Base-by-base conservation (phyloP, 2,113 vertebrate genomes). In the Nerophis ophidion region DNA sequence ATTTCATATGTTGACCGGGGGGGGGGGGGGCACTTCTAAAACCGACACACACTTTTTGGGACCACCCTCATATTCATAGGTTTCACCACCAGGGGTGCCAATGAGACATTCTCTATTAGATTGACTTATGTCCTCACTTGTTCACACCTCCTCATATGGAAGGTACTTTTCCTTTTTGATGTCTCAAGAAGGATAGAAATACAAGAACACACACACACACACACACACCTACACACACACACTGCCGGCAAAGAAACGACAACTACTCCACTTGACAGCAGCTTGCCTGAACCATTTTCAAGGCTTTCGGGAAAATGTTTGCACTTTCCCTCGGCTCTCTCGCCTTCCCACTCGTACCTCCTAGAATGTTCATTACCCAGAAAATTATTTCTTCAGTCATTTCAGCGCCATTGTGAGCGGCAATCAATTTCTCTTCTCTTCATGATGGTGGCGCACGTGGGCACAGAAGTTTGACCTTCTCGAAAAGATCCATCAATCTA, bases 401-500 rank as follows among this genome's bases (percentile, higher is more conserved):
- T 91, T 91, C 83, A 85, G 75, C 70, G 84, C 86, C 84, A 89
- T 91, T 91, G 89, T 91, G 89, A 87, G 83, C 82, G 72, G 82
- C 88, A 88, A 89, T 88, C 90, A 89, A 91, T 91, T 91, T 89
- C 86, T 90, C 85, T 89, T 90, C 89, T 90, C 88, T 88, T 90
- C 86, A 86, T 84, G 83, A 89, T 87, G 85, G 87, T 86, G 78
- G 80, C 75, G 80, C 63, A 70, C 86, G 86, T 88, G 86, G 86
- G 84, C 83, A 86, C 83, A 88, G 86, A 87, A 90, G 89, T 91
- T 90, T 91, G 89, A 91, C 90, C 90, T 91, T 87, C 88, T 89
- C 84, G 88, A 82, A 89, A 86, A 89, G 86, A 89, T 89, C 90
- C 89, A 90, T 90, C 89, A 89, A 89, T 91, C 90, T 89, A 89